Base-by-base conservation (phyloP, 2,797 vertebrate species). In the Hemitrygon akajei region DNA sequence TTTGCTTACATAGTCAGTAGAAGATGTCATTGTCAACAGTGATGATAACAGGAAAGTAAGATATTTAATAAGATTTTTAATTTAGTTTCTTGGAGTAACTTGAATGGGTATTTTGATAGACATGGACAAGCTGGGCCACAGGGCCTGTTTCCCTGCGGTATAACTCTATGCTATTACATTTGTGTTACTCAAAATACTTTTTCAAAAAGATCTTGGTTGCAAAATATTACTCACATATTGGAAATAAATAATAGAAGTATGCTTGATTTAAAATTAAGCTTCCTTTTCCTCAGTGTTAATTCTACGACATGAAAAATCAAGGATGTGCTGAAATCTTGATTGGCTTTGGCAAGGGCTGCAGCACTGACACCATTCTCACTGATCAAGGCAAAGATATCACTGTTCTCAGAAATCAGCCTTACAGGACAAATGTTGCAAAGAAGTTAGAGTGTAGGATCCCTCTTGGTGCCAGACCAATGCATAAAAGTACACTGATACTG, bases 401-500 rank as follows among this genome's bases (percentile, higher is more conserved):
- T 34, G 76, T 87, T 34, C 34, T 81, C 40, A n/a, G 27, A 6
- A 30, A 94, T 22, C 20, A 73, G 58, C 63, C 91, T 25, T 76
- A 60, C 63, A 9, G 20, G 12, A 60, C 11, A 79, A 14, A 40
- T 66, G 63, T 7, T 47, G 84, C 89, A 63, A 93, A 40, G 34
- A 40, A 69, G 60, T 9, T 73, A 58, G 86, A 40, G 10, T 94
- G 6, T 37, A 30, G 1, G 40, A 93, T 60, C 56, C 40, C 0
- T 5, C 94, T 76, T 16, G 69, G 58, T 34, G 76, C 81, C 25
- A 94, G 94, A n/a, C 56, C 77, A 16, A 93, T 96, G 94, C 96
- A 96, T 93, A 94, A 94, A 91, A 95, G 94, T 81, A 95, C 94
- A 10, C n/a, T 96, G 14, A 93, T 14, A 82, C 75, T 96, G 5